These are phyloP conservation scores for Hippasteria phrygiana DNA, from an alignment of 53 echinoderm and acorn worm species.

Conservation along the genomic window DNA sequence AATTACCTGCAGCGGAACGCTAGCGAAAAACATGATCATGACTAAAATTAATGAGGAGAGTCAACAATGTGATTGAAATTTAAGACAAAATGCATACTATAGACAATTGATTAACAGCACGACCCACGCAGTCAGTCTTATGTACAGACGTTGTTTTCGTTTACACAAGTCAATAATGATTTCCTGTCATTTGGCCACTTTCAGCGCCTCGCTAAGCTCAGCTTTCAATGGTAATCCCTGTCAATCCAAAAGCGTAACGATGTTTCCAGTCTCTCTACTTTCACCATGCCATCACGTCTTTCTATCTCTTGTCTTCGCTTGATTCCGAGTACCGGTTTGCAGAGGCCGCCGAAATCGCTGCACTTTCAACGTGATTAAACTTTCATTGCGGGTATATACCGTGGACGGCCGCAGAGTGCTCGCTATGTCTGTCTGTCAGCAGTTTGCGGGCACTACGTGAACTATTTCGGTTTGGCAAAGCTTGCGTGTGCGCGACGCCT, in stretches of 20 bases:
- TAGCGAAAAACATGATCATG: too few relatives aligned
- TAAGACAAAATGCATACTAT: too few relatives aligned
- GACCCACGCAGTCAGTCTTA: not conserved
- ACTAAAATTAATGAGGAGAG: too few relatives aligned
- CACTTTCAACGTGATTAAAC: conserved; percentile 56
- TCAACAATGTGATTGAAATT: too few relatives aligned
- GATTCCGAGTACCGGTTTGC: not conserved
- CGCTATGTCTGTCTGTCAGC: conserved; percentile 19
- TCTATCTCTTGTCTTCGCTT: not conserved
- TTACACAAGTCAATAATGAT: not conserved
- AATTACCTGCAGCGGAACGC: too few relatives aligned
- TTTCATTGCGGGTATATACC: conserved; percentile 9
- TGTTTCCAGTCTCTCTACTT: not conserved
- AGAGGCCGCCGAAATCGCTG: not conserved
- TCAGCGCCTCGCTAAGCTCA: conserved; percentile 13
- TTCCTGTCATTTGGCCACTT: not conserved
- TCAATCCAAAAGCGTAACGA: not conserved
- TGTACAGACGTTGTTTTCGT: not conserved
- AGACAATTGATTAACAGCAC: not conserved
- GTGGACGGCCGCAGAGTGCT: not conserved
- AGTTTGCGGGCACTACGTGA: conserved; percentile 2
- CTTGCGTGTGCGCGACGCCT: conserved; percentile 31
- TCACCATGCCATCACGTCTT: not conserved
- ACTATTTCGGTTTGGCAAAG: conserved; percentile 25
- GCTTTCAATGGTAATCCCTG: conserved; percentile 36